Evolutionary conservation across 2,797 vertebrate genomes (phyloP), one percentile per base, ranked within the genome.

Genomic region (Malurus splendens): DNA sequence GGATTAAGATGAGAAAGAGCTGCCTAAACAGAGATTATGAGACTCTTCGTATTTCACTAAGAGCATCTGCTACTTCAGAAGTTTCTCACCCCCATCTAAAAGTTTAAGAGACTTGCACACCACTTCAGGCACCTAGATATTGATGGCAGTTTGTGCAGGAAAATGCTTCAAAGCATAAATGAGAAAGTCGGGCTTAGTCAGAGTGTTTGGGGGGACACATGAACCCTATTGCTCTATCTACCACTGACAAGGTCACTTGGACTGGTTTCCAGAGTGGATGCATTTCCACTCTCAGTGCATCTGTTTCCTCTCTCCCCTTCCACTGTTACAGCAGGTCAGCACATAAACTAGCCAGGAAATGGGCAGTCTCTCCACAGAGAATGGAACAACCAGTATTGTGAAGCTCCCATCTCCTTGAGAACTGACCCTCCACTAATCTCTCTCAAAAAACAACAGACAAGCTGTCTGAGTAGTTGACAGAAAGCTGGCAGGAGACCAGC

Each of bases 291-390:
- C 71, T 60, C 38, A 22, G 42, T 61, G 78, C 90, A 92, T 94
- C 88, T 91, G 93, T 90, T 94, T 94, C 93, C 94, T 88, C 42
- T 89, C 78, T 86, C 42, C 41, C 30, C 13, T 89, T 90, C 65
- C 68, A 87, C 50, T 64, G 67, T 54, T 65, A 86, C 64, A 80
- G 77, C 7, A 4, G 78, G 81, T 79, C 94, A 94, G 87, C 1
- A 2, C 67, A 81, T 7, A 50, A 89, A 76, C n/a, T 50, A 86
- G 74, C 56, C 86, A 92, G 91, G 93, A 95, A 94, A 88, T 54
- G 77, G 79, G 71, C 77, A 84, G 91, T 84, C 56, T 70, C 52
- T 79, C 19, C 12, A 87, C 24, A 76, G 77, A 86, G 66, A 67
- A 80, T 1, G 28, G 19, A 86, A 61, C 47, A 86, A 24, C 39